Evolutionary conservation across 1,140 invertebrate genomes (phyloP), one percentile per base, ranked within the genome.

Genomic region (Portunus trituberculatus): DNA sequence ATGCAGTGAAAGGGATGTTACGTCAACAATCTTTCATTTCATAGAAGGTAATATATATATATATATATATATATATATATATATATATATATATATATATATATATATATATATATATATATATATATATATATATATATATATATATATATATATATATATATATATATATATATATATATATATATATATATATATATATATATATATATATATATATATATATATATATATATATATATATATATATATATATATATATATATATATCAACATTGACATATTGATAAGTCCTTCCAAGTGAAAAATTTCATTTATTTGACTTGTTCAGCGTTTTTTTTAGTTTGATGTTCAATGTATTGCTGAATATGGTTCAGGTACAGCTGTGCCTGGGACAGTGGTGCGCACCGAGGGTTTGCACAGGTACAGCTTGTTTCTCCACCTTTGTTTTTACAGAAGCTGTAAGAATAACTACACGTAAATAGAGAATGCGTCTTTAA

Each of bases 1-100:
- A 3, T 82, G 7, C 76, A 25, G 28, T 25, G 20, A 25, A 82
- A 82, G 28, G 20, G 20, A 82, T 7, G 20, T 82, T 25, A 14
- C 12, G 76, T 82, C 28, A 82, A 7, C n/a, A 76, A 76, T 76
- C 67, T n/a, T 76, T 76, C 12, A 76, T 76, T 76, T 76, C n/a
- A 12, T 76, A 76, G 12, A 76, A 76, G 67, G 67, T 76, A n/a
- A 76, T 76, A 76, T 76, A 76, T 76, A 76, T 76, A 76, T 76
- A 76, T 76, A 76, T 76, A 76, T 76, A 76, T 76, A 76, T 76
- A 76, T 76, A 76, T 76, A 76, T 76, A 76, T 76, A 76, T 76
- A 76, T 76, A 76, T 76, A 76, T 76, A 76, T 76, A 76, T 76
- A 76, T 76, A 76, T 76, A 76, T 76, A 76, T 76, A 76, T 76